Percentiles rank a stretch among this genome's conserved stretches.
Conservation (phyloP, 1,140 invertebrate genomes). For the Hylaeus volcanicus region DNA sequence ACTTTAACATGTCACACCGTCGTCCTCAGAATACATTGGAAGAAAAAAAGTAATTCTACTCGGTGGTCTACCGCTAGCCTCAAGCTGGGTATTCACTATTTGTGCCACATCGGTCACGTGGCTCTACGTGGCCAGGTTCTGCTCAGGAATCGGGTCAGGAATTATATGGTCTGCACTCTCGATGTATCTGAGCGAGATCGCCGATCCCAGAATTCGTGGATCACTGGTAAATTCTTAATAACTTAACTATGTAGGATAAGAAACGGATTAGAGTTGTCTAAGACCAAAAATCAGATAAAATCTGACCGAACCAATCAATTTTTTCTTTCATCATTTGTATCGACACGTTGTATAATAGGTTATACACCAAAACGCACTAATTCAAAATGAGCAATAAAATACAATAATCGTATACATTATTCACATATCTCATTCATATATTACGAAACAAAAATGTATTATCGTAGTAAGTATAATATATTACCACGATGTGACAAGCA, state of each 20-base stretch:
- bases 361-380: no score
- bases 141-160: slow-evolving; percentile 81
- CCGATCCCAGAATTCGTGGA: slow-evolving; percentile 82
- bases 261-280: no score
- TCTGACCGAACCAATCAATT: no score
- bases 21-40: slow-evolving; percentile 80
- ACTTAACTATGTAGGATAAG: not conserved
- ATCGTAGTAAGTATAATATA: no score
- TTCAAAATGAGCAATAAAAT: no score
- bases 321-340: no score
- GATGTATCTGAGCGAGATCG: slow-evolving; percentile 82
- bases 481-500: no score
- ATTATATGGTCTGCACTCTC: slow-evolving; percentile 80
- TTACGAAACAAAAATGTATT: no score
- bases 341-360: no score
- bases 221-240: slow-evolving; percentile 79
- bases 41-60: slow-evolving; percentile 80
- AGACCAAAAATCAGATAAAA: no score
- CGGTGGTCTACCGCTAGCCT: slow-evolving; percentile 77
- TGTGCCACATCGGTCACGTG: slow-evolving; percentile 71
- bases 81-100: slow-evolving; percentile 81
- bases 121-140: slow-evolving; percentile 80
- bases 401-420: no score
- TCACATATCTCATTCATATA: no score
- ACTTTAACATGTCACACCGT: slow-evolving; percentile 54